Percentiles rank a stretch among this genome's conserved stretches.
Evolutionary conservation across 2,113 vertebrate species (phyloP).

Genomic region (Alectura lathami): DNA sequence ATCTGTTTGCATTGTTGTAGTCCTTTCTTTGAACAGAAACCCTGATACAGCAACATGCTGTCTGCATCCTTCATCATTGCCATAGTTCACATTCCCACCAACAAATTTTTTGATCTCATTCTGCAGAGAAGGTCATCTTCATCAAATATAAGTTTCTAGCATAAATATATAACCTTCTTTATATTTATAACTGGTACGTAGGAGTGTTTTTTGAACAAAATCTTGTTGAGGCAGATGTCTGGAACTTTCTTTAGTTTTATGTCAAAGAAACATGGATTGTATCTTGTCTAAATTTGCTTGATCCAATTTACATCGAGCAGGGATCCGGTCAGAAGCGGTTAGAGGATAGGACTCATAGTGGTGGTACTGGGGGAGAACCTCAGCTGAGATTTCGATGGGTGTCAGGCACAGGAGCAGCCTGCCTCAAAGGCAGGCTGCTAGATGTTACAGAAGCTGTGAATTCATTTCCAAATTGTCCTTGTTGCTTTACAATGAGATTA

Average conservation of each 20-base stretch:
- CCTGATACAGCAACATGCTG: background rate
- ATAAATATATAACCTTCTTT: constrained; percentile 58
- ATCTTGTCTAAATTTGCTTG: constrained; percentile 26
- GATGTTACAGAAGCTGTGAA: background rate
- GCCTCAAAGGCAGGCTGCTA: background rate
- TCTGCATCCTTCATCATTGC: background rate
- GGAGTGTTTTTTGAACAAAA: constrained; percentile 63
- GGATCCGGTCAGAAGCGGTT: background rate
- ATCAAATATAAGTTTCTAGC: constrained; percentile 45
- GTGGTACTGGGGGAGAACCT: background rate
- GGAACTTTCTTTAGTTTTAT: constrained; percentile 65
- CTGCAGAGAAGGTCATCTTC: constrained; percentile 48
- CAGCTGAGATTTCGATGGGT: background rate
- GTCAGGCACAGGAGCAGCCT: background rate
- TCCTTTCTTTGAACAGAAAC: background rate
- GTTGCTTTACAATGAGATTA: background rate
- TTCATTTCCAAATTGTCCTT: background rate
- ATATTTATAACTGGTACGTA: constrained; percentile 53
- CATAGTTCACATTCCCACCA: background rate
- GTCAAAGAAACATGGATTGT: constrained; percentile 43
- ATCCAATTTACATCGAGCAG: background rate
- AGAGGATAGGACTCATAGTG: background rate
- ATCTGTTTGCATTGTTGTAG: background rate
- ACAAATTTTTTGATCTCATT: background rate
- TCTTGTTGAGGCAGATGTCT: constrained; percentile 59